phyloP scores from a whole-genome alignment of 2,113 vertebrate genomes.

The Proteles cristata region DNA sequence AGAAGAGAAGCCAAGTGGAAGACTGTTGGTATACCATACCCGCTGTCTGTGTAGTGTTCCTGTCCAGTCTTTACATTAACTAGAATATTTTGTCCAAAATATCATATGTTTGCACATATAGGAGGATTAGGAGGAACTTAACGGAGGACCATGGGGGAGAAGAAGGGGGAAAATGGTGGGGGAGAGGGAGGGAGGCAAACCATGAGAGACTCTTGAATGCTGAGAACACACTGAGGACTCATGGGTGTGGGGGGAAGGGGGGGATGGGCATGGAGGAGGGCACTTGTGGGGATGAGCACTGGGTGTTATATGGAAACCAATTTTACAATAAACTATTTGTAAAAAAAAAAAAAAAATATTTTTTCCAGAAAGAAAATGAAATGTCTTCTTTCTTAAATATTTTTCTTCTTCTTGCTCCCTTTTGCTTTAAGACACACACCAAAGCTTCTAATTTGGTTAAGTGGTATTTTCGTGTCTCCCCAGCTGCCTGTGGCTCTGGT shows the following conservation, averaged over 20 bases:
- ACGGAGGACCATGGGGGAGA: no score
- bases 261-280: no score
- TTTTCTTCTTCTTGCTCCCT: slow-evolving; percentile 9
- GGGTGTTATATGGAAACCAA: no score
- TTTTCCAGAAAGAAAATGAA: slow-evolving; percentile 50
- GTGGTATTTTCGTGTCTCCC: slow-evolving; percentile 27
- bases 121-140: no score
- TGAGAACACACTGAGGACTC: no score
- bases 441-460: slow-evolving; percentile 51
- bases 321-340: no score
- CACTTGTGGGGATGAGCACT: no score
- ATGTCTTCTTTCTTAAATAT: slow-evolving; percentile 30
- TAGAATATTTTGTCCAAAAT: slow-evolving; percentile 45
- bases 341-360: slow-evolving; percentile 14
- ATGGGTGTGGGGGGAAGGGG: no score
- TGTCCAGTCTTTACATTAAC: slow-evolving; percentile 42
- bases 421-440: slow-evolving; percentile 48
- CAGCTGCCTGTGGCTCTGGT: slow-evolving; percentile 50
- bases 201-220: no score
- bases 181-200: no score
- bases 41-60: neutral
- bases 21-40: slow-evolving; percentile 35
- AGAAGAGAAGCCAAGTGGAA: neutral
- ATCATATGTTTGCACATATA: no score
- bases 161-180: no score